Evolutionary conservation across 2,113 vertebrate species (phyloP).

Genomic region (Malurus melanocephalus): DNA sequence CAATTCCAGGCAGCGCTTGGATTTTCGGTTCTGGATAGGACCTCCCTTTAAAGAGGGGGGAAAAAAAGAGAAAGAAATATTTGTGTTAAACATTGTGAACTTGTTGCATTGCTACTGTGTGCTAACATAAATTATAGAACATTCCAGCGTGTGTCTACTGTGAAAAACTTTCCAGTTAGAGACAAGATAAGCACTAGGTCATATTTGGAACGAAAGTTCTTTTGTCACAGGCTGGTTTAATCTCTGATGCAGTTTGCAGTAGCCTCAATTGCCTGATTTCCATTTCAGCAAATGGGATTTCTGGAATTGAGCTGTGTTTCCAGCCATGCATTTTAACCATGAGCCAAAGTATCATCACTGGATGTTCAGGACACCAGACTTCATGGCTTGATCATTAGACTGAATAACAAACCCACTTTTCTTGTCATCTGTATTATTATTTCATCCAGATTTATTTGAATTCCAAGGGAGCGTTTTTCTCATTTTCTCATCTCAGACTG

Average conservation of each 20-base stretch:
- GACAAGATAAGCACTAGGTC: not conserved
- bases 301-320: not conserved
- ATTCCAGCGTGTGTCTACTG: not conserved
- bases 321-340: not conserved
- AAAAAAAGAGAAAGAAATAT: not conserved
- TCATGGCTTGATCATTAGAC: not conserved
- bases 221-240: not conserved
- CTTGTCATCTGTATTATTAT: not conserved
- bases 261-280: not conserved
- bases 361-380: not conserved
- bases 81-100: not conserved
- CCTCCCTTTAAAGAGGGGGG: conserved; percentile 80
- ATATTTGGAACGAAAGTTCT: not conserved
- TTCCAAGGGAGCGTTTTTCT: not conserved
- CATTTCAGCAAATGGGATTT: not conserved
- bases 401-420: not conserved
- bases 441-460: not conserved
- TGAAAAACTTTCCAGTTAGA: not conserved
- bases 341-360: not conserved
- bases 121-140: not conserved
- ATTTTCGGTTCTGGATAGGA: conserved; percentile 94
- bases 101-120: not conserved
- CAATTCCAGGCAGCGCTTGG: conserved; percentile 94
- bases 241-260: not conserved
- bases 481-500: not conserved